A percentile compares a stretch with the other conserved stretches of the same genome.
phyloP scores from a whole-genome alignment of 2,797 vertebrate genomes.

The Schizopygopsis malacanthus region DNA sequence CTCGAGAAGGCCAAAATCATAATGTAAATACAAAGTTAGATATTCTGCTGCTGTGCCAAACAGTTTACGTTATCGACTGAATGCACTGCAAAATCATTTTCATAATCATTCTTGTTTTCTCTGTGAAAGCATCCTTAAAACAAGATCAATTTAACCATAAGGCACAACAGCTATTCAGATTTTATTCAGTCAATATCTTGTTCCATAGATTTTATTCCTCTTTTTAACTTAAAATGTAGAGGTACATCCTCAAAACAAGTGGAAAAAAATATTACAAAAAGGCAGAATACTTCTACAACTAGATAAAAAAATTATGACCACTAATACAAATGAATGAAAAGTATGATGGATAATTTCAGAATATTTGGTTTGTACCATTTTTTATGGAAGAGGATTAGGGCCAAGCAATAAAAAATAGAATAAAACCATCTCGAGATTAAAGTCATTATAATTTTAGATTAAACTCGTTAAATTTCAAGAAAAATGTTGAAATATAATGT shows the following conservation, averaged over 20 bases:
- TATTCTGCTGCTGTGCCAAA: not conserved
- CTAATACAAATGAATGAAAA: not conserved
- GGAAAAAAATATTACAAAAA: not conserved
- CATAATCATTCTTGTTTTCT: not conserved
- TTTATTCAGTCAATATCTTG: not conserved
- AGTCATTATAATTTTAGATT: too few species aligned
- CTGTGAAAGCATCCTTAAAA: not conserved
- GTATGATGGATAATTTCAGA: not conserved
- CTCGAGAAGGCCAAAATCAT: not conserved
- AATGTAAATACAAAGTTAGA: constrained; percentile 19
- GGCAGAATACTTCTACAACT: not conserved
- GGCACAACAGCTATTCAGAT: not conserved
- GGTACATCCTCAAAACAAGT: not conserved
- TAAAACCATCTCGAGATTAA: too few species aligned
- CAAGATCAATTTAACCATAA: not conserved
- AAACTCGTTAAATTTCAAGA: too few species aligned
- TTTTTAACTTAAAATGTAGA: not conserved
- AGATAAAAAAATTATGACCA: not conserved
- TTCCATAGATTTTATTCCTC: not conserved
- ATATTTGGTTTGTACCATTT: not conserved
- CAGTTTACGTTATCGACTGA: not conserved
- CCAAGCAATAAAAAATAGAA: too few species aligned
- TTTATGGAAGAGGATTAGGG: not conserved
- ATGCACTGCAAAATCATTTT: not conserved
- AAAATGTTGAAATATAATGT: too few species aligned